phyloP scores from a whole-genome alignment of 2,797 vertebrate genomes.

The Gambusia yucatana region DNA sequence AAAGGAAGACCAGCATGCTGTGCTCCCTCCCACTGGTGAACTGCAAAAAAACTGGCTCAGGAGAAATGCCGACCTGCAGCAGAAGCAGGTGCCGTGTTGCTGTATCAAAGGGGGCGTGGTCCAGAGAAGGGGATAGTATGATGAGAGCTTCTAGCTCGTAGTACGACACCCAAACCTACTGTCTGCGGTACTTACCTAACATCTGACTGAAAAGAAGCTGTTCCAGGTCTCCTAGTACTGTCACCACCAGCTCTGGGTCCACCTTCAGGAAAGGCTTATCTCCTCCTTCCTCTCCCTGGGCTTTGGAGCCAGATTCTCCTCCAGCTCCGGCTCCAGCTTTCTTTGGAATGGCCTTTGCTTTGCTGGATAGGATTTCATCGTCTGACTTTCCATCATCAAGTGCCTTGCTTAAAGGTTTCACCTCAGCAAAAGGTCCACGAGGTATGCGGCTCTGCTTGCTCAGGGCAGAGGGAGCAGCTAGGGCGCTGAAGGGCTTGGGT shows the following conservation, averaged over 20 bases:
- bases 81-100: slow-evolving; percentile 62
- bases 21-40: not conserved
- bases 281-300: slow-evolving; percentile 84
- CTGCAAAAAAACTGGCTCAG: slow-evolving; percentile 24
- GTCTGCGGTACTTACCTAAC: slow-evolving; percentile 88
- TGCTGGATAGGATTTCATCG: slow-evolving; percentile 92
- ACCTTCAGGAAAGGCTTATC: slow-evolving; percentile 95
- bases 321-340: slow-evolving; percentile 71
- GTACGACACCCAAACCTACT: slow-evolving; percentile 38
- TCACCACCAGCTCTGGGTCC: slow-evolving; percentile 98
- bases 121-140: slow-evolving; percentile 7
- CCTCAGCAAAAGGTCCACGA: slow-evolving; percentile 94
- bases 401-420: slow-evolving; percentile 95
- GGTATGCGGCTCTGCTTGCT: slow-evolving; percentile 94
- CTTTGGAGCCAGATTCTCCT: slow-evolving; percentile 81
- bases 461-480: slow-evolving; percentile 84
- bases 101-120: slow-evolving; percentile 63
- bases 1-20: slow-evolving; percentile 1
- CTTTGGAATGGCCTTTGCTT: slow-evolving; percentile 84
- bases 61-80: slow-evolving; percentile 48
- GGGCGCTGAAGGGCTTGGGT: slow-evolving; percentile 85
- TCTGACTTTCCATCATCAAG: slow-evolving; percentile 91
- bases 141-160: slow-evolving; percentile 35
- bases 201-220: slow-evolving; percentile 99
- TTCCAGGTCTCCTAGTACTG: slow-evolving; percentile 96